These are phyloP conservation scores for Drosophila ercepeae DNA, from an alignment of 1,140 invertebrate genomes.

Conservation along the genomic window DNA sequence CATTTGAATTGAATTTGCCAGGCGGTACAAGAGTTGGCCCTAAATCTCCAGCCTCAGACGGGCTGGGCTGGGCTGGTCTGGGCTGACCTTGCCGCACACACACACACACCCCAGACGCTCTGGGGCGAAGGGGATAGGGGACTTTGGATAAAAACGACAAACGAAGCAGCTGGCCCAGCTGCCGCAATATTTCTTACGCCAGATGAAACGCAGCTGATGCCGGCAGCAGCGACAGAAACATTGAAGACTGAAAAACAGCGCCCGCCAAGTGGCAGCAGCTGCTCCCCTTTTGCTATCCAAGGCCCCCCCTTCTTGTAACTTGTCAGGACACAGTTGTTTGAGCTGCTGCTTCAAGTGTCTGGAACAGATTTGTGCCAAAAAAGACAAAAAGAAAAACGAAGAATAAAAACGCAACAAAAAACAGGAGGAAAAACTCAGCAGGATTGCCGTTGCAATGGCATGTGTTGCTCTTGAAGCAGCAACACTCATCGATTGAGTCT, in stretches of 20 bases:
- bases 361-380: conserved; percentile 68
- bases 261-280: conserved; percentile 73
- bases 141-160: conserved; percentile 50
- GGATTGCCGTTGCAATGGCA: conserved; percentile 45
- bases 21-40: conserved; percentile 55
- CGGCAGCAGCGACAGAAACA: conserved; percentile 26
- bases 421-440: conserved; percentile 13
- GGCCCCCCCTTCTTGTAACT: conserved; percentile 54
- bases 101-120: conserved; percentile 7
- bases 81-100: conserved; percentile 71
- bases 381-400: too few species aligned
- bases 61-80: conserved; percentile 4
- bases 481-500: conserved; percentile 26
- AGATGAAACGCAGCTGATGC: conserved; percentile 80
- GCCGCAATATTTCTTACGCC: conserved; percentile 79
- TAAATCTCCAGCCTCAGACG: conserved; percentile 56
- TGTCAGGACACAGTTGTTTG: conserved; percentile 80
- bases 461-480: conserved; percentile 37
- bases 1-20: conserved; percentile 79
- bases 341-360: conserved; percentile 74
- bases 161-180: conserved; percentile 75
- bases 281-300: conserved; percentile 9
- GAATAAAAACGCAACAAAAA: not conserved
- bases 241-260: conserved; percentile 58
- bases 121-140: conserved; percentile 21